These are phyloP conservation scores for Doryteuthis pealeii DNA, from an alignment of 1,140 invertebrate genomes.

Conservation along the genomic window DNA sequence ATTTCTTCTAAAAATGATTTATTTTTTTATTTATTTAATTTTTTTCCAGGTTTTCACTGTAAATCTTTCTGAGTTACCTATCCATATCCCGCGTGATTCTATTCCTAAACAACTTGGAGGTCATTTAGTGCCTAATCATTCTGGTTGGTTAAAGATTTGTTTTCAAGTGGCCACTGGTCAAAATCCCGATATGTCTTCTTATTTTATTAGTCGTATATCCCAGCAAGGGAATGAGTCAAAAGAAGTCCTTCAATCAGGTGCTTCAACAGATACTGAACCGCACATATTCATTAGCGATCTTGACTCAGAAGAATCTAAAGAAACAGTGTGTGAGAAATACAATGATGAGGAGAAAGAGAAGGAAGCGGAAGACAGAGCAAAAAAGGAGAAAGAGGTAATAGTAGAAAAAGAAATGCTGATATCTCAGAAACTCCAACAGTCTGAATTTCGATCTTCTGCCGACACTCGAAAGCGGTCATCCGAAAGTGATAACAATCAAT, in stretches of 20 bases:
- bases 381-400: slow-evolving; percentile 39
- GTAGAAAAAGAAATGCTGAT: slow-evolving; percentile 37
- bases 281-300: slow-evolving; percentile 54
- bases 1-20: neutral
- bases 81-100: slow-evolving; percentile 70
- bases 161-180: slow-evolving; percentile 61
- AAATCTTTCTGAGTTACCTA: slow-evolving; percentile 72
- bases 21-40: neutral
- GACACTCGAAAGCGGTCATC: slow-evolving; percentile 31
- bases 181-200: slow-evolving; percentile 37
- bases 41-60: slow-evolving; percentile 80
- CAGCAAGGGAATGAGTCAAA: slow-evolving; percentile 7
- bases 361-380: slow-evolving; percentile 38
- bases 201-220: slow-evolving; percentile 33
- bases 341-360: slow-evolving; percentile 54
- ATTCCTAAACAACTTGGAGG: slow-evolving; percentile 86
- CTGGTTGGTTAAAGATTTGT: slow-evolving; percentile 81
- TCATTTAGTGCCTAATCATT: slow-evolving; percentile 81
- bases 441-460: slow-evolving; percentile 32
- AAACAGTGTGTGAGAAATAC: slow-evolving; percentile 58
- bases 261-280: slow-evolving; percentile 46
- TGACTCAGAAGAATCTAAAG: slow-evolving; percentile 63
- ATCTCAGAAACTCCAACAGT: slow-evolving; percentile 26
- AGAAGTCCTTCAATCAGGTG: slow-evolving; percentile 30
- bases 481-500: slow-evolving; percentile 23